Conservation (phyloP, 2,797 vertebrate genomes). For the Onychomys leucogaster region DNA sequence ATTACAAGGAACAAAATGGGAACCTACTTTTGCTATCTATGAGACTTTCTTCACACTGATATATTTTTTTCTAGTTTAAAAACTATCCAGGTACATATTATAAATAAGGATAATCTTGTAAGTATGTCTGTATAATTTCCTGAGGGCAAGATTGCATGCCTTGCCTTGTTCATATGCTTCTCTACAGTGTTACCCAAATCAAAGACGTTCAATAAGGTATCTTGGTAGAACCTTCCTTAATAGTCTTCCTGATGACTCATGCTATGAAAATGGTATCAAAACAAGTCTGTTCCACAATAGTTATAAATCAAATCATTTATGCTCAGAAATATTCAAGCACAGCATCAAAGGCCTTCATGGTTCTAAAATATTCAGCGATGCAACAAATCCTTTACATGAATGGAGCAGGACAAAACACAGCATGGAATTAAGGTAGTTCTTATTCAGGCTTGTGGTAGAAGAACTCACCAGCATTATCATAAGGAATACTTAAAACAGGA, state of each 20-base stretch:
- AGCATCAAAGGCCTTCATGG: neutral
- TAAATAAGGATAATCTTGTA: neutral
- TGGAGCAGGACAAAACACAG: neutral
- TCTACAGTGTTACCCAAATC: neutral
- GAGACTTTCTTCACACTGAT: neutral
- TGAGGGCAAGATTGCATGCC: neutral
- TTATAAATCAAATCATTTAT: neutral
- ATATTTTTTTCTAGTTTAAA: neutral
- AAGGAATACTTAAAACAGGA: neutral
- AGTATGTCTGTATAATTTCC: neutral
- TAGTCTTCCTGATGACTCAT: neutral
- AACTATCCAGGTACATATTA: neutral
- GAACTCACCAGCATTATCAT: neutral
- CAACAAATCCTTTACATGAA: neutral
- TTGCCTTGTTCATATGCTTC: neutral
- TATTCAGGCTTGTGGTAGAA: neutral
- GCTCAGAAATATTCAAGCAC: neutral
- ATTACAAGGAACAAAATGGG: neutral
- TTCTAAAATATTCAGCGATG: neutral
- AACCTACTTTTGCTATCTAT: neutral
- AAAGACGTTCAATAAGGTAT: neutral
- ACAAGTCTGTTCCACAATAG: neutral
- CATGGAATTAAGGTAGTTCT: neutral
- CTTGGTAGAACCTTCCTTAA: conserved; percentile 1
- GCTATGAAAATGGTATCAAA: neutral